A percentile compares a stretch with the other conserved stretches of the same genome.
Evolutionary conservation across 2,888 invertebrate species (phyloP).

Genomic region (Apamea monoglypha): DNA sequence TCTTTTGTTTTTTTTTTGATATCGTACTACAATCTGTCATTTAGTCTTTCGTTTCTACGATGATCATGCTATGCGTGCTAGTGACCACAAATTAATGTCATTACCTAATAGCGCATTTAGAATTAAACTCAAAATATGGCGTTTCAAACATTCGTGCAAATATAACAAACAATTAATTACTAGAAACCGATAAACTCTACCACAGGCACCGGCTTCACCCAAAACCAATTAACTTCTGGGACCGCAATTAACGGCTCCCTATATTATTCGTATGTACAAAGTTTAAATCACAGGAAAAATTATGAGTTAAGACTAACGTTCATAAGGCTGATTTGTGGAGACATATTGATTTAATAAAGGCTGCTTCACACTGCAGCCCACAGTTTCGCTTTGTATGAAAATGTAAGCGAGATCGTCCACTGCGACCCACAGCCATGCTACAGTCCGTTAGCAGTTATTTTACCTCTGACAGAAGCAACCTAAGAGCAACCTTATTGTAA

Average conservation of each 20-base stretch:
- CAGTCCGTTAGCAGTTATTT: neutral
- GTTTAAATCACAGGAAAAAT: conserved; percentile 24
- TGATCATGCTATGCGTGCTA: no score
- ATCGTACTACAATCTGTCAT: neutral
- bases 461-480: neutral
- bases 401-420: no score
- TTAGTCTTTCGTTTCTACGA: neutral
- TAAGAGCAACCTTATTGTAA: neutral
- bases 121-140: neutral
- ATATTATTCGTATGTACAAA: neutral
- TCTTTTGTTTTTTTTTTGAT: neutral
- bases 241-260: conserved; percentile 46
- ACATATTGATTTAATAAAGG: neutral
- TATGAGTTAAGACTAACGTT: conserved; percentile 3
- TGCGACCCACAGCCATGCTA: no score
- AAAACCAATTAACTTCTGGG: conserved; percentile 44
- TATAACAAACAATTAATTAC: conserved; percentile 45
- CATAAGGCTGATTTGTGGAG: neutral
- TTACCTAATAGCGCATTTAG: neutral
- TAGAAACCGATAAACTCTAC: conserved; percentile 37
- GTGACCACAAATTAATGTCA: neutral
- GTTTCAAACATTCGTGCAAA: conserved; percentile 8
- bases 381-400: neutral
- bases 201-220: conserved; percentile 18
- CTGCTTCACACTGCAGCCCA: neutral